Conservation (phyloP, 2,888 invertebrate species). For the Chloromyia formosa region DNA sequence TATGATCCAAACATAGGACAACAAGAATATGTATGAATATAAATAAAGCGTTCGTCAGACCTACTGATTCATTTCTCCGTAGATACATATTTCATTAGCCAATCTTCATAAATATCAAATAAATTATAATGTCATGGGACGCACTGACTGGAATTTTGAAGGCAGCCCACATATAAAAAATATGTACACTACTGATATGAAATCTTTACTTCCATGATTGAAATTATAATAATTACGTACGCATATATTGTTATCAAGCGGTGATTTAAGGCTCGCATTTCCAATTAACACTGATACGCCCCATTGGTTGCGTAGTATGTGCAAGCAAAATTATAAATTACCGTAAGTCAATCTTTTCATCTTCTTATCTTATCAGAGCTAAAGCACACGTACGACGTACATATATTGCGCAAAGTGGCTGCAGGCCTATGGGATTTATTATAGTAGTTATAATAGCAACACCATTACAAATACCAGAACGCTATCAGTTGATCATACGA, state of each 20-base stretch:
- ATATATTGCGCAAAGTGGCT: slow-evolving; percentile 18
- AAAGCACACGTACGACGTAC: neutral
- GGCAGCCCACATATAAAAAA: too few relatives aligned
- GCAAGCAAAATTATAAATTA: slow-evolving; percentile 14
- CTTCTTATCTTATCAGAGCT: slow-evolving; percentile 29
- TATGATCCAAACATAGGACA: too few relatives aligned
- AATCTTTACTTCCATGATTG: neutral
- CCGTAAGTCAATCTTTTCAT: slow-evolving; percentile 25
- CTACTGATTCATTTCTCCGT: too few relatives aligned
- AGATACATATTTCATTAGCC: too few relatives aligned
- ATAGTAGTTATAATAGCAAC: slow-evolving; percentile 8
- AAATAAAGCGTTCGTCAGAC: too few relatives aligned
- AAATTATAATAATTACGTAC: neutral
- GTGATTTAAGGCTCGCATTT: neutral
- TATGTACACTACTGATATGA: neutral
- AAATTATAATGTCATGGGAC: too few relatives aligned
- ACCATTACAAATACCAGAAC: slow-evolving; percentile 2
- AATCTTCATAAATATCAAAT: too few relatives aligned
- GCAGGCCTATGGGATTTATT: neutral
- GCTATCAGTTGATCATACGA: slow-evolving; percentile 20
- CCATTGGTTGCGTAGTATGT: slow-evolving; percentile 12
- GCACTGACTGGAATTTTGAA: too few relatives aligned
- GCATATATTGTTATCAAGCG: slow-evolving; percentile 1
- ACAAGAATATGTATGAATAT: too few relatives aligned
- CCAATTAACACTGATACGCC: slow-evolving; percentile 24